A percentile compares a stretch with the other conserved stretches of the same genome.
Conservation (phyloP, 2,797 vertebrate species). For the Austrolebias charrua region DNA sequence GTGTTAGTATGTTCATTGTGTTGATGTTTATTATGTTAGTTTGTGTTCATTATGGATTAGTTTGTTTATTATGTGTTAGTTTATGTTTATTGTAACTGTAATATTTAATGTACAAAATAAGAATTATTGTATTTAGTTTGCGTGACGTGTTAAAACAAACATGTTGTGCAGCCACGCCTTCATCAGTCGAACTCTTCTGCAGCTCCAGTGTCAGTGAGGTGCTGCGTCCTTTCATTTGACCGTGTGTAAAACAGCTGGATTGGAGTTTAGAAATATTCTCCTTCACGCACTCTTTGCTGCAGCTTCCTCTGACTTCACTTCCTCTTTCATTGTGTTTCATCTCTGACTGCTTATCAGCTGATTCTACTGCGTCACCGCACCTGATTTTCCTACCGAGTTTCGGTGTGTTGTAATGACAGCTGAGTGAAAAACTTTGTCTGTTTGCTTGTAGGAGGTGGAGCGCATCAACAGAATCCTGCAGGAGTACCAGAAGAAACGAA, state of each 20-base stretch:
- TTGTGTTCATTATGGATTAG: too few species aligned
- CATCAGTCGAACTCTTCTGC: background rate
- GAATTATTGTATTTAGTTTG: too few species aligned
- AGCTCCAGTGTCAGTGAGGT: background rate
- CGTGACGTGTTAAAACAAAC: too few species aligned
- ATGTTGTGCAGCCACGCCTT: background rate
- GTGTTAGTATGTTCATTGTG: too few species aligned
- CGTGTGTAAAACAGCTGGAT: background rate
- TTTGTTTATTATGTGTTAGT: too few species aligned
- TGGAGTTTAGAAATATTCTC: background rate
- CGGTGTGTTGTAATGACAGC: background rate
- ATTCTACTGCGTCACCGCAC: background rate
- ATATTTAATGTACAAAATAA: too few species aligned
- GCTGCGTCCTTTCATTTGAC: too few species aligned
- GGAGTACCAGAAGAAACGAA: constrained; percentile 93
- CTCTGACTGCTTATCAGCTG: constrained; percentile 40
- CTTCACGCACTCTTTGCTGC: constrained; percentile 5
- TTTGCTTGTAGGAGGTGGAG: constrained; percentile 84
- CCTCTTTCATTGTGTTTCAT: constrained; percentile 40
- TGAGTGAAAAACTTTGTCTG: background rate
- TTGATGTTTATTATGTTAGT: too few species aligned
- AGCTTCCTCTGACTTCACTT: constrained; percentile 50
- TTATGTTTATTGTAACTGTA: too few species aligned
- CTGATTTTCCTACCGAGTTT: background rate
- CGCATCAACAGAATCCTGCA: constrained; percentile 90